Base-by-base conservation (phyloP, 2,888 invertebrate species). In the Drosophila histrio region DNA sequence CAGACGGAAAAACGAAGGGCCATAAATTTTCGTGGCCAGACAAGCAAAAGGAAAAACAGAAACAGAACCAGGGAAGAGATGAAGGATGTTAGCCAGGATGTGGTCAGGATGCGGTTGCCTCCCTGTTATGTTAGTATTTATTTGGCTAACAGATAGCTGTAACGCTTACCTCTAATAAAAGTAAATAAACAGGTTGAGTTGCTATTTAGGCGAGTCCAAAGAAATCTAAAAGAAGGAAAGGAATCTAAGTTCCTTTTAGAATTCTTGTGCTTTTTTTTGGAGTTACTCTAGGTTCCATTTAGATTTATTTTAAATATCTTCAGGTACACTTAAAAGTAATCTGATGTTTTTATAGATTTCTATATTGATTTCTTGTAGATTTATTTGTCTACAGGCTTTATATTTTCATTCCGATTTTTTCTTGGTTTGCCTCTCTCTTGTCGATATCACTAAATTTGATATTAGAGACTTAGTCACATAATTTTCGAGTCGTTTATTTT, bases 21-120 rank as follows among this genome's bases (percentile, higher is more conserved):
- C 80, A 89, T 89, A 87, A 89, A 89, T 89, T 87, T 64, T 30
- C 46, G 7, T 34, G 1, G 8, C 64, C 68, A 68, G 66, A 62
- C 63, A 74, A 62, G 44, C 39, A 44, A 61, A 59, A 22, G 38
- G 41, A 38, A 52, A 32, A 26, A 41, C 57, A n/a, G 19, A 52
- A 13, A 15, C 34, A 44, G 36, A 39, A 15, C 2, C 11, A 26
- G 22, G 19, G n/a, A 30, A 11, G 49, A 22, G 17, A 44, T 24
- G 38, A 53, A 57, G 30, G 36, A 52, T 47, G 32, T 57, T 53
- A 22, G 47, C 3, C 47, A 15, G 49, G 60, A 54, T 69, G 49
- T 54, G 61, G 54, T 34, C 62, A 69, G 54, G 49, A 68, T 54
- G 43, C 38, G 49, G 61, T 19, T 47, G 22, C 60, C 36, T 32